Base-by-base conservation (phyloP, 1,140 invertebrate species). In the Subanguina moxae region DNA sequence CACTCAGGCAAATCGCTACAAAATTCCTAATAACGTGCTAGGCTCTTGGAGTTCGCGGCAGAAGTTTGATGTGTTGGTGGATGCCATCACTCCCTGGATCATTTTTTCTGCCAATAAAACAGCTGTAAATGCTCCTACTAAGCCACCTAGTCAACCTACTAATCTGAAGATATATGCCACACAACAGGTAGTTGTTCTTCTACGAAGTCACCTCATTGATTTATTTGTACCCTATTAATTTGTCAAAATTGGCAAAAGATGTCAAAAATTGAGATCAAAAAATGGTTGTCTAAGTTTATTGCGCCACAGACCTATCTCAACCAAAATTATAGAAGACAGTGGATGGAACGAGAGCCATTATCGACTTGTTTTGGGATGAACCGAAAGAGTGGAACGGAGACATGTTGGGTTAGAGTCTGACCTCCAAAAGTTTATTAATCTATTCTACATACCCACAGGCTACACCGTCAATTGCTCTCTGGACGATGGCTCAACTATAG, bases 371-470 rank as follows among this genome's bases (percentile, higher is more conserved):
- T 65, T 81, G 79, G 79, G 71, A 74, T 59, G 72, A 81, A 32
- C 79, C 79, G 8, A 46, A 25, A 3, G 81, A 81, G 62, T 83
- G 81, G 79, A 81, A 81, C 67, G 79, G 79, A 7, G 78, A 82
- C 27, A 70, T 71, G 65, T 67, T 81, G 9, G 80, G 78, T 21
- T 80, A 78, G 61, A 68, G 23, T 48, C 30, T 32, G 38, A 59
- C 38, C 11, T 38, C 30, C 19, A 59, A 59, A 19, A 27, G 23
- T n/a, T 32, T n/a, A 28, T 27, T 27, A 19, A 59, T 5, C 3
- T 5, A 5, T 5, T 38, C 11, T 38, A 11, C 32, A 21, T 43
- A 63, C 11, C 25, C 9, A 11, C 17, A 27, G 38, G 32, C 17
- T 67, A 71, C 25, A 8, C 70, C 8, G 78, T 83, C 9, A 83